phyloP scores from a whole-genome alignment of 92 coral and sea anemone genomes.

The Palythoa grandis region DNA sequence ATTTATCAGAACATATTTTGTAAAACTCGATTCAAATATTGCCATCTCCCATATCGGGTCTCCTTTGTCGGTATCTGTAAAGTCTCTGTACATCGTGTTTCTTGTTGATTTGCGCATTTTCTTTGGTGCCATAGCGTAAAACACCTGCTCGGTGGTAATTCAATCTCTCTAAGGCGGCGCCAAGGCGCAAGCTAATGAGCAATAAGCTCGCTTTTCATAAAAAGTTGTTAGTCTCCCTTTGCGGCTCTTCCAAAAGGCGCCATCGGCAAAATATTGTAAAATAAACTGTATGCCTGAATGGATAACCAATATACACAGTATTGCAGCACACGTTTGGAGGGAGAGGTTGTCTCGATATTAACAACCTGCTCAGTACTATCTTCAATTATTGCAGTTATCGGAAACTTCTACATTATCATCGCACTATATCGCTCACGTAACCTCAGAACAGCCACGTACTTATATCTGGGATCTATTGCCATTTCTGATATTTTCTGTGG shows the following conservation, averaged over 20 bases:
- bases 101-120: no score
- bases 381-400: constrained; percentile 12
- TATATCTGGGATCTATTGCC: constrained; percentile 26
- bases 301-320: not conserved
- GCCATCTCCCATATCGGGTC: no score
- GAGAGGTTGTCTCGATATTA: not conserved
- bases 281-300: not conserved
- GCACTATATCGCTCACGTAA: constrained; percentile 5
- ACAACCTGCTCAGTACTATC: not conserved
- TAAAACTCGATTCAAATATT: no score
- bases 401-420: not conserved
- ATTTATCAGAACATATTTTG: no score
- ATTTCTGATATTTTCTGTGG: constrained; percentile 34
- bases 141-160: not conserved
- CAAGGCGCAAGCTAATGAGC: not conserved
- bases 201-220: constrained; percentile 6
- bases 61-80: no score
- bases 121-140: no score
- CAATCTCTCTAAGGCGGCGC: not conserved
- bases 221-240: constrained; percentile 6
- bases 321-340: constrained; percentile 12
- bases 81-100: no score
- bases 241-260: constrained; percentile 24
- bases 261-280: constrained; percentile 22
- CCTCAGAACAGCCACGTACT: constrained; percentile 12